A percentile compares a stretch with the other conserved stretches of the same genome.
Conservation (phyloP, 2,113 vertebrate genomes). For the Oenanthe melanoleuca region DNA sequence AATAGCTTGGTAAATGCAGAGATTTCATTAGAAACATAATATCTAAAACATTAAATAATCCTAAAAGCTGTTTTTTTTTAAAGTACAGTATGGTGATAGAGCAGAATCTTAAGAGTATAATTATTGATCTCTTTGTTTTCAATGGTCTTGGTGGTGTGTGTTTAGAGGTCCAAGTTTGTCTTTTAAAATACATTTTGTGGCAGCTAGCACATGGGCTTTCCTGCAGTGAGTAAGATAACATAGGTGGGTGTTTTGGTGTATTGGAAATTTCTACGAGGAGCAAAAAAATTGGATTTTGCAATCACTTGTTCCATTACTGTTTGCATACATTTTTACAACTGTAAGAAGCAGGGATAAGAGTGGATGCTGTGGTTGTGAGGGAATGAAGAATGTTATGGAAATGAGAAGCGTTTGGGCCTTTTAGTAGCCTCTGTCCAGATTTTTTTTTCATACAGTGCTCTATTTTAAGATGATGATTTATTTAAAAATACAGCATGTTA, state of each 20-base stretch:
- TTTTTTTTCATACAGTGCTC: neutral
- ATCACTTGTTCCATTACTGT: slow-evolving; percentile 51
- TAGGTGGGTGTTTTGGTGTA: slow-evolving; percentile 32
- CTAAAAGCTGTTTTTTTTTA: neutral
- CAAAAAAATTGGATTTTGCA: slow-evolving; percentile 47
- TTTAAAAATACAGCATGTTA: neutral
- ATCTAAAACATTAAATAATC: neutral
- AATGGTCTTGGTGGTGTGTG: neutral
- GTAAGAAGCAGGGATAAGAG: neutral
- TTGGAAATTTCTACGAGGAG: slow-evolving; percentile 40
- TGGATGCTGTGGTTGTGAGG: neutral
- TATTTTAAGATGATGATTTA: slow-evolving; percentile 15
- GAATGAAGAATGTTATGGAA: neutral
- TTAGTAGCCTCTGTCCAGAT: neutral
- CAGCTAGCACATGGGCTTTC: slow-evolving; percentile 1
- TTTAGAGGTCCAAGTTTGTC: neutral
- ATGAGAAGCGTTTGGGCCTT: neutral
- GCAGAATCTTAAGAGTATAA: neutral
- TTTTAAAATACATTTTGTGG: neutral
- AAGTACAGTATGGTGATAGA: neutral
- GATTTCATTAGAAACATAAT: neutral
- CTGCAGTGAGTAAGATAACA: slow-evolving; percentile 22
- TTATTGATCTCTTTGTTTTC: neutral
- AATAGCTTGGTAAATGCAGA: neutral
- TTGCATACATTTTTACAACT: slow-evolving; percentile 39